Percentiles rank a stretch among this genome's conserved stretches.
phyloP scores from a whole-genome alignment of 2,797 vertebrate genomes.

The Cichlasoma orientale region DNA sequence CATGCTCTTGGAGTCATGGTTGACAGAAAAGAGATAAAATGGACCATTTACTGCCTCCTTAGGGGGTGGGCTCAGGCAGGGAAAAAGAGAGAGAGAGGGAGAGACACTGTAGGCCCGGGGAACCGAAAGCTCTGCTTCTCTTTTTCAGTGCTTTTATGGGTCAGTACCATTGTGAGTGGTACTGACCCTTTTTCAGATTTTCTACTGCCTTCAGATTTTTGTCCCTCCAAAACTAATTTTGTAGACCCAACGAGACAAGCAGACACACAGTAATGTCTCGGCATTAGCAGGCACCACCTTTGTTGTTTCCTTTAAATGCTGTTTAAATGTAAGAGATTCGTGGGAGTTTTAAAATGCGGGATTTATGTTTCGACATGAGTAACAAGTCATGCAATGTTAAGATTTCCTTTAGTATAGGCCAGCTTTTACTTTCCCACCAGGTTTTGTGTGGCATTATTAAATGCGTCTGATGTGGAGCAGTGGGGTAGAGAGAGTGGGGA shows the following conservation, averaged over 20 bases:
- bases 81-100: conserved; percentile 31
- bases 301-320: conserved; percentile 33
- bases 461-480: conserved; percentile 54
- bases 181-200: not conserved
- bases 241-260: not conserved
- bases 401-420: conserved; percentile 37
- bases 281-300: not conserved
- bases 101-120: conserved; percentile 20
- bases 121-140: conserved; percentile 29
- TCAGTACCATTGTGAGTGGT: not conserved
- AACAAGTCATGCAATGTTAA: conserved; percentile 35
- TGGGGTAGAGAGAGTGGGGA: not conserved
- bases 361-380: conserved; percentile 50
- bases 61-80: conserved; percentile 57
- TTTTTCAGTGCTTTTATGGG: not conserved
- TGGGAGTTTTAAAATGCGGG: not conserved
- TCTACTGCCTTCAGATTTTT: not conserved
- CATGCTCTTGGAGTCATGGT: conserved; percentile 75
- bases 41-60: conserved; percentile 76
- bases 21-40: conserved; percentile 81
- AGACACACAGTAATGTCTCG: not conserved
- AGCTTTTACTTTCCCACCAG: conserved; percentile 15
- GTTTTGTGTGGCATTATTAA: conserved; percentile 56
- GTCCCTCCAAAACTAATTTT: not conserved
- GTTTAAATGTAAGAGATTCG: conserved; percentile 23